phyloP scores from a whole-genome alignment of 1,140 invertebrate genomes.

The Lasaia peninsularis region DNA sequence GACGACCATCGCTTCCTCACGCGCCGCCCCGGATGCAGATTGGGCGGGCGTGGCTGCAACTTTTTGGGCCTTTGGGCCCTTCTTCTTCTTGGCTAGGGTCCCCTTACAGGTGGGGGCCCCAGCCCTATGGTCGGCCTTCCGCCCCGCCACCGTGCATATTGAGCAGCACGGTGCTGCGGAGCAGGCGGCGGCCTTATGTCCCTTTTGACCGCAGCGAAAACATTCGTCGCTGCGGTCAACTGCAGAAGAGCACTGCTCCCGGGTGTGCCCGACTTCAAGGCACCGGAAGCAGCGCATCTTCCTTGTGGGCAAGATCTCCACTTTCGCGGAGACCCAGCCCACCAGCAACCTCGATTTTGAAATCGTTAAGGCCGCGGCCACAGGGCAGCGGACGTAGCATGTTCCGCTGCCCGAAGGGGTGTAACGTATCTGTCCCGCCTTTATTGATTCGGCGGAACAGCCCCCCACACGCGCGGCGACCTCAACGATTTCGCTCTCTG shows the following conservation, averaged over 20 bases:
- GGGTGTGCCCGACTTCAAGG: conserved; percentile 15
- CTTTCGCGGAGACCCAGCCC: conserved; percentile 17
- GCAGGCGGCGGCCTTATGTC: conserved; percentile 24
- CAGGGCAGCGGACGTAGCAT: conserved; percentile 12
- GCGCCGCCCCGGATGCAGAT: not conserved
- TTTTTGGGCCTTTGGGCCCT: not conserved
- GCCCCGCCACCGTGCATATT: conserved; percentile 15
- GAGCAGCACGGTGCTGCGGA: conserved; percentile 15
- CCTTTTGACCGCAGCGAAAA: conserved; percentile 23
- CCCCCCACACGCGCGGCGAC: conserved; percentile 1
- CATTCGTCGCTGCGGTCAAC: conserved; percentile 21
- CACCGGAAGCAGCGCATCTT: conserved; percentile 26
- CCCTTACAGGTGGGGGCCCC: conserved; percentile 18
- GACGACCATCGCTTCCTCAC: not conserved
- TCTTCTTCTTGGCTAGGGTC: not conserved
- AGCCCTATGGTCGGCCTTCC: conserved; percentile 16
- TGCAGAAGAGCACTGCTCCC: conserved; percentile 5
- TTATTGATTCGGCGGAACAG: conserved; percentile 16
- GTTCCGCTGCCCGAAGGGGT: not conserved
- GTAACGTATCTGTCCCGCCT: conserved; percentile 6
- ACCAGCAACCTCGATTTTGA: conserved; percentile 10
- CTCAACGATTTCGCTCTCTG: conserved; percentile 9
- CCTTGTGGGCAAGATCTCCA: not conserved
- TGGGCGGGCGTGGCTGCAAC: not conserved
- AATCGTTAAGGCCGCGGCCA: conserved; percentile 12